These are phyloP conservation scores for Chelonoidis abingdonii DNA, from an alignment of 2,113 vertebrate species.

Conservation along the genomic window DNA sequence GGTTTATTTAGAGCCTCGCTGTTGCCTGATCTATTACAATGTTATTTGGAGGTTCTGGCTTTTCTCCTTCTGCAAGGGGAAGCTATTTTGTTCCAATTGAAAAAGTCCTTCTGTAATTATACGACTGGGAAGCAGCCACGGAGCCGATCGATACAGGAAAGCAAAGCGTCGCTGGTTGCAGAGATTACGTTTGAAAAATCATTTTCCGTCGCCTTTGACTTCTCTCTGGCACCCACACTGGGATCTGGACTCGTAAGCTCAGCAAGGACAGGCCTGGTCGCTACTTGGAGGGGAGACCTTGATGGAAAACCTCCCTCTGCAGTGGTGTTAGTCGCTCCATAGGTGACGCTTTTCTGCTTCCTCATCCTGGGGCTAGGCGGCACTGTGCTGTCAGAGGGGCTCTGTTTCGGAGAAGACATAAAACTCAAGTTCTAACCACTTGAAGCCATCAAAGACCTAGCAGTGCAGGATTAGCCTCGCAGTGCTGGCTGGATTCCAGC, in stretches of 20 bases:
- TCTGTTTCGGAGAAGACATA: not conserved
- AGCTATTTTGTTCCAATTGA: slow-evolving; percentile 38
- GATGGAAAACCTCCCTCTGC: not conserved
- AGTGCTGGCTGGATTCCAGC: not conserved
- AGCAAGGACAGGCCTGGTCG: not conserved
- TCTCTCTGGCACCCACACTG: slow-evolving; percentile 33
- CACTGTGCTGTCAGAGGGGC: not conserved
- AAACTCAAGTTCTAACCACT: not conserved
- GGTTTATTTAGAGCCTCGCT: slow-evolving; percentile 36
- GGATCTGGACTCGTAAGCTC: not conserved
- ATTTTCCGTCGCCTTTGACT: slow-evolving; percentile 52
- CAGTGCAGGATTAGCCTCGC: not conserved
- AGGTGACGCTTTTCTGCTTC: not conserved
- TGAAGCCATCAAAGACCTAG: not conserved
- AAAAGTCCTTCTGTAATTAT: slow-evolving; percentile 54
- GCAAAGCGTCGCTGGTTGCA: slow-evolving; percentile 33
- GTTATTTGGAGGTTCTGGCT: not conserved
- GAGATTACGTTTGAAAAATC: slow-evolving; percentile 53
- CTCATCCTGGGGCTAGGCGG: not conserved
- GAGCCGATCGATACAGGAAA: slow-evolving; percentile 51
- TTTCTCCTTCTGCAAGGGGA: not conserved
- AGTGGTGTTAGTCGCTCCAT: not conserved
- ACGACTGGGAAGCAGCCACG: slow-evolving; percentile 18
- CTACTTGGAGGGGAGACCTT: not conserved
- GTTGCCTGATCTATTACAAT: not conserved